Percentiles rank a stretch among this genome's conserved stretches.
phyloP scores from a whole-genome alignment of 2,113 vertebrate genomes.

The Micronisus gabar region DNA sequence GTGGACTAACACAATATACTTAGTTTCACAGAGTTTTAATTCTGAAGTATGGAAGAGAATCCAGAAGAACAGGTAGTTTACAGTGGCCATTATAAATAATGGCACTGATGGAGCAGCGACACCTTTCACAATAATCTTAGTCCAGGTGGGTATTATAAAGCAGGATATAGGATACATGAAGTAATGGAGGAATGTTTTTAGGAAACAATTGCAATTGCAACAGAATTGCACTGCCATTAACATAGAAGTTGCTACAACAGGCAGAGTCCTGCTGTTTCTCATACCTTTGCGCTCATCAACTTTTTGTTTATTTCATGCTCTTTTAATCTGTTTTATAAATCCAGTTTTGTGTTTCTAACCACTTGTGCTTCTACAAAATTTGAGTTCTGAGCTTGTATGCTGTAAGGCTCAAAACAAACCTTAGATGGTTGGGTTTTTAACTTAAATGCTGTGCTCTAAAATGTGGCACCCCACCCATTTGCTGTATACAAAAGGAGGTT shows the following conservation, averaged over 20 bases:
- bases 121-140: neutral
- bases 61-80: neutral
- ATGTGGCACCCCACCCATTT: neutral
- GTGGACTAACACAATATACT: neutral
- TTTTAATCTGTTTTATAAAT: neutral
- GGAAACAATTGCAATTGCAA: neutral
- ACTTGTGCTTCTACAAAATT: neutral
- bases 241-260: neutral
- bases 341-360: neutral
- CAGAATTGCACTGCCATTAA: neutral
- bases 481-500: neutral
- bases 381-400: neutral
- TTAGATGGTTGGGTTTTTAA: neutral
- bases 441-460: neutral
- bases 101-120: neutral
- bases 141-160: neutral
- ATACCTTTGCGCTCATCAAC: neutral
- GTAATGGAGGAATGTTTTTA: neutral
- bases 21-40: neutral
- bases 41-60: neutral
- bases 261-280: slow-evolving; percentile 6
- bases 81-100: neutral
- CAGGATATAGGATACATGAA: neutral
- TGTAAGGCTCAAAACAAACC: neutral
- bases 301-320: neutral